Evolutionary conservation across 2,113 vertebrate genomes (phyloP).

Genomic region (Hyperopisus bebe): DNA sequence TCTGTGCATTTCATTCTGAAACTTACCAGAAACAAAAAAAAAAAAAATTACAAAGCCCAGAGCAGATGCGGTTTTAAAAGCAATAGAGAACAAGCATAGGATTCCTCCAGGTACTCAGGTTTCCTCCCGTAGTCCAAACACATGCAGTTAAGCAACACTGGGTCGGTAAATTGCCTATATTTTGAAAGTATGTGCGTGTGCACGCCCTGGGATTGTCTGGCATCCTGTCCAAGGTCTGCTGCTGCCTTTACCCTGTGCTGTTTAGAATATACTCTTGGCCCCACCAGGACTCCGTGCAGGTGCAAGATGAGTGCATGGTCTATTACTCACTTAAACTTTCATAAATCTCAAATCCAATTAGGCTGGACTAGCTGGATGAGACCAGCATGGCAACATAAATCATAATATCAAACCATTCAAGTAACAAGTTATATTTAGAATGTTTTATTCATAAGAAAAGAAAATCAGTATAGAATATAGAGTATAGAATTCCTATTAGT

Average conservation of each 20-base stretch:
- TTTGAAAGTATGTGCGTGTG: not conserved
- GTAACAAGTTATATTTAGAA: not conserved
- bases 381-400: not conserved
- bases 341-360: not conserved
- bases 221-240: not conserved
- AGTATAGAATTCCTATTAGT: not conserved
- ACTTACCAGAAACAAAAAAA: not conserved
- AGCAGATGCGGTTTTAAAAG: not conserved
- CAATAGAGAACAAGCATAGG: not conserved
- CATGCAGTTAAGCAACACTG: not conserved
- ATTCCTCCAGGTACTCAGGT: not conserved
- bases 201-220: not conserved
- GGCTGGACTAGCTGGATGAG: not conserved
- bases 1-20: not conserved
- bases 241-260: not conserved
- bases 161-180: not conserved
- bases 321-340: not conserved
- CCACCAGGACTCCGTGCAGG: not conserved
- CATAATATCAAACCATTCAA: not conserved
- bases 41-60: not conserved
- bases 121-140: not conserved
- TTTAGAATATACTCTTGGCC: not conserved
- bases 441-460: not conserved
- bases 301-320: not conserved
- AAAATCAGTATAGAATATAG: not conserved